phyloP scores from a whole-genome alignment of 1,140 invertebrate genomes.

The Psilanteris sp. region DNA sequence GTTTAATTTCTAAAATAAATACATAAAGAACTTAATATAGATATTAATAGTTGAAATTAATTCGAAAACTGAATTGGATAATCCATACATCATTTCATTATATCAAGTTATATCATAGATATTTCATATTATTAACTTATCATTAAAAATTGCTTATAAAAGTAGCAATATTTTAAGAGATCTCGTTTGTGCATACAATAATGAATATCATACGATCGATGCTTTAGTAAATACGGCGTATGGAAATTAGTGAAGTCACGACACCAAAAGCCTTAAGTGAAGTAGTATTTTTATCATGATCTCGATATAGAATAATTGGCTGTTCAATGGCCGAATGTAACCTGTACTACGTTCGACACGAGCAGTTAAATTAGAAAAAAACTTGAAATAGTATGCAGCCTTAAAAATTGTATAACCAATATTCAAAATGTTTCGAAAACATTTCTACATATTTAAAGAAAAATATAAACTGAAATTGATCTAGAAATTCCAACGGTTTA shows the following conservation, averaged over 20 bases:
- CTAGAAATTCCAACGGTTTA: too few relatives aligned
- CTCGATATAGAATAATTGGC: slow-evolving; percentile 61
- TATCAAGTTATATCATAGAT: too few relatives aligned
- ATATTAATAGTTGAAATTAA: too few relatives aligned
- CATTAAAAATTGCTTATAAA: slow-evolving; percentile 27
- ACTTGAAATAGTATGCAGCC: too few relatives aligned
- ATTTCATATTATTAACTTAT: too few relatives aligned
- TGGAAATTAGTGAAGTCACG: slow-evolving; percentile 57
- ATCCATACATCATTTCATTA: too few relatives aligned
- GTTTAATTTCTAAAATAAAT: too few relatives aligned
- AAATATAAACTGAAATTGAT: too few relatives aligned
- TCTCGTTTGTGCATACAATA: slow-evolving; percentile 46
- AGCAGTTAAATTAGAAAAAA: slow-evolving; percentile 49
- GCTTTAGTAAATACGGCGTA: slow-evolving; percentile 52
- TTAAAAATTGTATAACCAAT: slow-evolving; percentile 5
- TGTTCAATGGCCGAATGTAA: slow-evolving; percentile 56
- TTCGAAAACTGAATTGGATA: too few relatives aligned
- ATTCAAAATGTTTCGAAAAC: slow-evolving; percentile 18
- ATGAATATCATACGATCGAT: slow-evolving; percentile 43
- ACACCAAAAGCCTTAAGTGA: slow-evolving; percentile 57
- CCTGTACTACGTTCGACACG: slow-evolving; percentile 43
- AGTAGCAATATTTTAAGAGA: slow-evolving; percentile 28
- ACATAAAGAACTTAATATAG: too few relatives aligned
- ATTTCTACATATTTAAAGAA: too few relatives aligned
- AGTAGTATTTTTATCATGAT: slow-evolving; percentile 58